phyloP scores from a whole-genome alignment of 2,888 invertebrate species.

The Dynastes maya region DNA sequence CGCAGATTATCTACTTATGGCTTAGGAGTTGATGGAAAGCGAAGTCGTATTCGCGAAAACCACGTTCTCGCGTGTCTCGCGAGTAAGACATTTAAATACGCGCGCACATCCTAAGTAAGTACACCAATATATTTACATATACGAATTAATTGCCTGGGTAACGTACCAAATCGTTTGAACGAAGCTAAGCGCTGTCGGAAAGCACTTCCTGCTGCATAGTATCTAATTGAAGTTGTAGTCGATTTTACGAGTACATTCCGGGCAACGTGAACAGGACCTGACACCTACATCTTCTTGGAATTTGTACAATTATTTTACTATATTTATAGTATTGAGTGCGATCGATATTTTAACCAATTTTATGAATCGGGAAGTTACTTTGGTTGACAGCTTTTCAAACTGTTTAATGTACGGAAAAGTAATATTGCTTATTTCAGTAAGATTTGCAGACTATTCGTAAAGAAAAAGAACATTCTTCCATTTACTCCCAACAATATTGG shows the following conservation, averaged over 20 bases:
- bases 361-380: no score
- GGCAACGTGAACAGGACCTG: neutral
- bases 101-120: constrained; percentile 12
- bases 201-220: constrained; percentile 11
- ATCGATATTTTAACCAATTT: no score
- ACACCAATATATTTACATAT: constrained; percentile 28
- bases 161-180: constrained; percentile 15
- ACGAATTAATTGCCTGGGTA: constrained; percentile 30
- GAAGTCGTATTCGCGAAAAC: constrained; percentile 21
- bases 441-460: no score
- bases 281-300: neutral
- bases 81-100: constrained; percentile 45
- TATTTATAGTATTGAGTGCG: no score
- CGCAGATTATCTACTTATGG: constrained; percentile 23
- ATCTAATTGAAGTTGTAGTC: no score
- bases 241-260: no score
- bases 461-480: no score
- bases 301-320: no score
- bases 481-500: no score
- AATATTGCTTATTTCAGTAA: no score
- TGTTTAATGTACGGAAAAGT: no score
- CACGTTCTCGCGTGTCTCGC: constrained; percentile 3
- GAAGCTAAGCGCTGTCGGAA: neutral
- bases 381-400: no score
- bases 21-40: constrained; percentile 16